phyloP scores from a whole-genome alignment of 2,888 invertebrate genomes.

The Enoplolaimus lenunculus region DNA sequence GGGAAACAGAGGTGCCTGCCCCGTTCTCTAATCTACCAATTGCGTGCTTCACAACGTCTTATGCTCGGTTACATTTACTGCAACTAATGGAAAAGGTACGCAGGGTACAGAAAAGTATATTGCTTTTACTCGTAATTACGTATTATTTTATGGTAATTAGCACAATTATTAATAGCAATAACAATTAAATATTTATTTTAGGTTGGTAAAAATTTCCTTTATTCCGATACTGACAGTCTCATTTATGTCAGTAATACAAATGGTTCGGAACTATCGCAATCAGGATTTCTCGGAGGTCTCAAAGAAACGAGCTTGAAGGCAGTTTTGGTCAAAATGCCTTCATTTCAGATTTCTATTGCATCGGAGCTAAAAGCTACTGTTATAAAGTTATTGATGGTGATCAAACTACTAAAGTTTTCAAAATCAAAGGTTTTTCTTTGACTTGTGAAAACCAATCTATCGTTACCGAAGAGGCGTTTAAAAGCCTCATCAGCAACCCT shows the following conservation, averaged over 20 bases:
- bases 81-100: conserved; percentile 33
- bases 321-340: not conserved
- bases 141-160: no score
- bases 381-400: not conserved
- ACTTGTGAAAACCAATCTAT: not conserved
- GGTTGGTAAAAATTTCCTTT: conserved; percentile 37
- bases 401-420: not conserved
- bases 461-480: no score
- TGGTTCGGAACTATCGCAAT: not conserved
- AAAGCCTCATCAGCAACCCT: no score
- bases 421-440: conserved; percentile 2
- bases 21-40: conserved; percentile 32
- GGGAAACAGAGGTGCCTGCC: not conserved
- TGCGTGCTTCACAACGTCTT: conserved; percentile 39
- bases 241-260: not conserved
- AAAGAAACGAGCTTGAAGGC: conserved; percentile 1
- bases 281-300: not conserved
- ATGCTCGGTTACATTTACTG: conserved; percentile 38
- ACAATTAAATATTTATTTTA: no score
- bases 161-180: no score
- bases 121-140: no score
- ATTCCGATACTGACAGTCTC: conserved; percentile 36
- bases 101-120: no score
- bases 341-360: not conserved
- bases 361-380: conserved; percentile 6